Evolutionary conservation across 2,888 invertebrate genomes (phyloP).

Genomic region (Drosophila phalerata): DNA sequence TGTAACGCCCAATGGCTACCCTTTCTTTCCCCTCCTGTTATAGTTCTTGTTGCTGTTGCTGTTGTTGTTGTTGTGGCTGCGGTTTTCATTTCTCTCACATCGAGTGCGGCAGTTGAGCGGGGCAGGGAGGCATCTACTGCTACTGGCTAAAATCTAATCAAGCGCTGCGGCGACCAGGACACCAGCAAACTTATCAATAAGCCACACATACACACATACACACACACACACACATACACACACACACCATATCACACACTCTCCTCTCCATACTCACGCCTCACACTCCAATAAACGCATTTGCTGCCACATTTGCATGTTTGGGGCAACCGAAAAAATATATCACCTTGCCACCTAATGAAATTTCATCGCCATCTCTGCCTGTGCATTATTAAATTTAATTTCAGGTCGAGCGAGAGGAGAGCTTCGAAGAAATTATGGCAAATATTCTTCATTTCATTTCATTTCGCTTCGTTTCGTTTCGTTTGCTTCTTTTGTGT

Average conservation of each 20-base stretch:
- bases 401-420: slow-evolving; percentile 56
- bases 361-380: slow-evolving; percentile 52
- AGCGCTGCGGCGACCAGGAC: slow-evolving; percentile 75
- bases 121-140: background rate
- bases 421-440: slow-evolving; percentile 64
- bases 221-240: slow-evolving; percentile 3
- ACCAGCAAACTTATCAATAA: slow-evolving; percentile 68
- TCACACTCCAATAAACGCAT: slow-evolving; percentile 16
- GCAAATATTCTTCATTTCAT: slow-evolving; percentile 60
- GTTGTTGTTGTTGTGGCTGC: slow-evolving; percentile 58
- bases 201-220: slow-evolving; percentile 52
- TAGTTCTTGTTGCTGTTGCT: slow-evolving; percentile 26
- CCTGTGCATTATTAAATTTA: slow-evolving; percentile 76
- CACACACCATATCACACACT: background rate
- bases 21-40: background rate
- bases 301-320: slow-evolving; percentile 41
- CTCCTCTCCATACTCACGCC: no score
- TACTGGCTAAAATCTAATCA: slow-evolving; percentile 75
- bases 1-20: slow-evolving; percentile 52
- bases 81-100: slow-evolving; percentile 59
- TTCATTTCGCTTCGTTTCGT: slow-evolving; percentile 20
- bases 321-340: slow-evolving; percentile 26
- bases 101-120: background rate
- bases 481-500: slow-evolving; percentile 10
- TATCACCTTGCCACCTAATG: slow-evolving; percentile 65